These are phyloP conservation scores for Augiades crinisus DNA, from an alignment of 2,888 invertebrate genomes.

Conservation along the genomic window DNA sequence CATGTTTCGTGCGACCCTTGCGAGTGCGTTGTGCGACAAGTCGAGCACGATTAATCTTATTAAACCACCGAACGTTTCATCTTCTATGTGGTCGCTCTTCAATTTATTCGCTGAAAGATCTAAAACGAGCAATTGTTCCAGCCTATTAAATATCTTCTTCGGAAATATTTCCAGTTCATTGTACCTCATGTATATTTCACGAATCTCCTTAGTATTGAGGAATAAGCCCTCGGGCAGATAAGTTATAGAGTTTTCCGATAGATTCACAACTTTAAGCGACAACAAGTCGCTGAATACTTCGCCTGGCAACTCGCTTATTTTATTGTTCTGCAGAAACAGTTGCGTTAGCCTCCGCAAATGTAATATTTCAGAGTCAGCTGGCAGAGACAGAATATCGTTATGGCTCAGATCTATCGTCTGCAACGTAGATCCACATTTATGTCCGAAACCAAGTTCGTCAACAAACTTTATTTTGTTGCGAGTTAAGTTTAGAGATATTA, in stretches of 20 bases:
- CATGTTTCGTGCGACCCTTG: constrained; percentile 89
- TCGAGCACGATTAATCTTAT: constrained; percentile 93
- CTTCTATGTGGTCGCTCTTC: constrained; percentile 92
- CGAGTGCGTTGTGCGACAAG: constrained; percentile 91
- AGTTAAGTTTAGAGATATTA: constrained; percentile 92
- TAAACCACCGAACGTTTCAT: constrained; percentile 92
- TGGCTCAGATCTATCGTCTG: constrained; percentile 90
- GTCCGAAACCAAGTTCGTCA: constrained; percentile 87
- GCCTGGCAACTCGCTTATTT: constrained; percentile 87
- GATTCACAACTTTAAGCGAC: constrained; percentile 90
- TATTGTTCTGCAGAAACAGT: constrained; percentile 91
- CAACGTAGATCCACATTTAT: constrained; percentile 84
- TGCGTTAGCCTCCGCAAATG: constrained; percentile 89
- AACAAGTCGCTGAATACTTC: constrained; percentile 90
- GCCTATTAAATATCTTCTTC: constrained; percentile 90
- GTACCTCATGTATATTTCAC: constrained; percentile 92
- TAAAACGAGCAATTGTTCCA: constrained; percentile 92
- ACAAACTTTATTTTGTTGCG: constrained; percentile 90
- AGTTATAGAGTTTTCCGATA: constrained; percentile 92
- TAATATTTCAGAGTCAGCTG: constrained; percentile 89
- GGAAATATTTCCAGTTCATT: constrained; percentile 93
- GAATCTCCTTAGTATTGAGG: constrained; percentile 89
- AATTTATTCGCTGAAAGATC: constrained; percentile 93
- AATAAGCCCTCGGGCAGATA: constrained; percentile 91
- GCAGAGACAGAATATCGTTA: constrained; percentile 88